A percentile compares a stretch with the other conserved stretches of the same genome.
These are phyloP conservation scores for Spheniscus humboldti DNA, from an alignment of 2,797 vertebrate genomes.

Conservation along the genomic window DNA sequence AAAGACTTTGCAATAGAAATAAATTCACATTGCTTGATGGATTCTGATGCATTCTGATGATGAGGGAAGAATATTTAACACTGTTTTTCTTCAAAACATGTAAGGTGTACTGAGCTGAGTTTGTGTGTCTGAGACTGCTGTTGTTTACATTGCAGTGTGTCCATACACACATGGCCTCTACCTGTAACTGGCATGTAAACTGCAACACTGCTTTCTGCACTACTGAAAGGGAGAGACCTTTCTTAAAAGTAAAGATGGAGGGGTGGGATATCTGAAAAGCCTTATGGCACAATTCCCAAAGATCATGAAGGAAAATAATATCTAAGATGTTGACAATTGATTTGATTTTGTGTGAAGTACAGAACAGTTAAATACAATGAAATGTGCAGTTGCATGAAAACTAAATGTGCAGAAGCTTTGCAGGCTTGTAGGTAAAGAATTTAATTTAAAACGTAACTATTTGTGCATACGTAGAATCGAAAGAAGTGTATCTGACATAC, in stretches of 20 bases:
- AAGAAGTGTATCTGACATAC: slow-evolving; percentile 22
- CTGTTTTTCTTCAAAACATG: background rate
- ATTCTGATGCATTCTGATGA: background rate
- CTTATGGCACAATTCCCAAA: background rate
- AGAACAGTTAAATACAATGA: background rate
- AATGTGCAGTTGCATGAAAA: background rate
- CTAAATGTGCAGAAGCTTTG: background rate
- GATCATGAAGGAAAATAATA: background rate
- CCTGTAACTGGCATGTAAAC: background rate
- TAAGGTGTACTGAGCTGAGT: background rate
- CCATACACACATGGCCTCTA: background rate
- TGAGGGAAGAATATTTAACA: background rate
- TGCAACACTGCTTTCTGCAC: background rate
- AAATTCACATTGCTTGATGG: background rate
- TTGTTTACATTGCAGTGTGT: background rate
- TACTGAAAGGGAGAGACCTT: background rate
- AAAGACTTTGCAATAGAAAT: background rate
- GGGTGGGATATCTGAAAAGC: background rate
- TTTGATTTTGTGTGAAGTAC: background rate
- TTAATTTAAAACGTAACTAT: background rate
- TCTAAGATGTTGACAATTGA: background rate
- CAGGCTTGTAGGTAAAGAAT: background rate
- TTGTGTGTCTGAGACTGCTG: background rate
- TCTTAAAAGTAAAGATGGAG: background rate
- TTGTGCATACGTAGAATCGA: background rate